Evolutionary conservation across 2,113 vertebrate genomes (phyloP).

Genomic region (Xenotilapia longispinis): DNA sequence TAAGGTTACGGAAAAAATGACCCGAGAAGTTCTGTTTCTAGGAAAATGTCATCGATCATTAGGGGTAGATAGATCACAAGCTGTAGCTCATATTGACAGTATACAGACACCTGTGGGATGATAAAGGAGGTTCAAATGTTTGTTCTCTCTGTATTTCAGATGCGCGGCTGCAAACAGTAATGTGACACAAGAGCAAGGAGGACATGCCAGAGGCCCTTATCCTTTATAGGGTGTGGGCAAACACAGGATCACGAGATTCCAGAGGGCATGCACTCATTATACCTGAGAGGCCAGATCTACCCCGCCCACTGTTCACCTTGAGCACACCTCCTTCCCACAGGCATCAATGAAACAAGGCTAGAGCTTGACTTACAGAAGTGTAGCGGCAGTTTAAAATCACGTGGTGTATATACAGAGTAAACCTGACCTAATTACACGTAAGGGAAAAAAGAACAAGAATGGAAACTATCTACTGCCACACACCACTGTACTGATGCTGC

Average conservation of each 20-base stretch:
- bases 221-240: neutral
- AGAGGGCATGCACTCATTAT: neutral
- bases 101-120: neutral
- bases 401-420: conserved; percentile 31
- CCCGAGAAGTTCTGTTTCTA: neutral
- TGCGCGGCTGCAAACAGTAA: neutral
- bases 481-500: neutral
- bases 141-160: neutral
- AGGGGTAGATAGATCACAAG: neutral
- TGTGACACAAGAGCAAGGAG: neutral
- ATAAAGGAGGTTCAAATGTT: neutral
- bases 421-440: conserved; percentile 5
- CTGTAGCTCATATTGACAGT: neutral
- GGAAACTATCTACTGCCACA: neutral
- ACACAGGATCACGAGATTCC: neutral
- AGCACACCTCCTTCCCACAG: neutral
- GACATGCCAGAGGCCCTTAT: neutral
- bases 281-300: neutral
- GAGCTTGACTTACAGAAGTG: neutral
- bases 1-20: neutral
- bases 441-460: neutral
- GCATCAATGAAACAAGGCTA: neutral
- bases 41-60: neutral
- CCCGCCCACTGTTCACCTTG: conserved; percentile 36
- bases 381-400: neutral